These are phyloP conservation scores for Heliconius hermathena DNA, from an alignment of 1,140 invertebrate species.

Conservation along the genomic window DNA sequence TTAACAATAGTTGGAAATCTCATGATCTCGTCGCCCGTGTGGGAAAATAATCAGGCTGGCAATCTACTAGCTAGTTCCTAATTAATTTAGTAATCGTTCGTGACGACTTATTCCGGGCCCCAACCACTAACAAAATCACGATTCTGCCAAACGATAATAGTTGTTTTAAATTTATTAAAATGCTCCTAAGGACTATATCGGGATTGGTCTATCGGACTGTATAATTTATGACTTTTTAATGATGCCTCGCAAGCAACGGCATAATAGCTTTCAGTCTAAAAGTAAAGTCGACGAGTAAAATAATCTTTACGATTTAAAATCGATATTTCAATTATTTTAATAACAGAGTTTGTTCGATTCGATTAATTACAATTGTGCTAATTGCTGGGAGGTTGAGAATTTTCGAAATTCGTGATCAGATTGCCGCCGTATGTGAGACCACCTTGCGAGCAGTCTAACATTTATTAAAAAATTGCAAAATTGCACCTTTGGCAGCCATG, in stretches of 20 bases:
- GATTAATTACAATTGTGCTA: constrained; percentile 6
- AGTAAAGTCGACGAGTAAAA: background rate
- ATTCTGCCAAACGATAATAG: constrained; percentile 79
- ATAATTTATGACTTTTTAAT: constrained; percentile 65
- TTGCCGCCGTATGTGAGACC: constrained; percentile 42
- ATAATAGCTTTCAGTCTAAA: background rate
- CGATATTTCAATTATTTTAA: constrained; percentile 11
- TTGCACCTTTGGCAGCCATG: background rate
- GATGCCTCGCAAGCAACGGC: constrained; percentile 4
- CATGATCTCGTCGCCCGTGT: constrained; percentile 67
- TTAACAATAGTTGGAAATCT: constrained; percentile 66
- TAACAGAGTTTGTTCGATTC: constrained; percentile 7
- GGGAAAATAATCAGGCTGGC: constrained; percentile 77
- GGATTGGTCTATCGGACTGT: constrained; percentile 74
- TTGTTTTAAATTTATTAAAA: constrained; percentile 82
- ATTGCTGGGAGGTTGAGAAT: background rate
- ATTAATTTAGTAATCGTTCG: constrained; percentile 82
- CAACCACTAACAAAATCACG: constrained; percentile 79
- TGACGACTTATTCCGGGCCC: constrained; percentile 77
- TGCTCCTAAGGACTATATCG: constrained; percentile 78
- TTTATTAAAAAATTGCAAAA: background rate
- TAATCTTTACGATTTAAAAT: background rate
- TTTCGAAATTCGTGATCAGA: constrained; percentile 1
- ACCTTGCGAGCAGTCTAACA: constrained; percentile 6
- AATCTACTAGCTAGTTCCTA: constrained; percentile 79